Evolutionary conservation across 2,113 vertebrate genomes (phyloP), one percentile per base, ranked within the genome.

Genomic region (Rynchops niger): DNA sequence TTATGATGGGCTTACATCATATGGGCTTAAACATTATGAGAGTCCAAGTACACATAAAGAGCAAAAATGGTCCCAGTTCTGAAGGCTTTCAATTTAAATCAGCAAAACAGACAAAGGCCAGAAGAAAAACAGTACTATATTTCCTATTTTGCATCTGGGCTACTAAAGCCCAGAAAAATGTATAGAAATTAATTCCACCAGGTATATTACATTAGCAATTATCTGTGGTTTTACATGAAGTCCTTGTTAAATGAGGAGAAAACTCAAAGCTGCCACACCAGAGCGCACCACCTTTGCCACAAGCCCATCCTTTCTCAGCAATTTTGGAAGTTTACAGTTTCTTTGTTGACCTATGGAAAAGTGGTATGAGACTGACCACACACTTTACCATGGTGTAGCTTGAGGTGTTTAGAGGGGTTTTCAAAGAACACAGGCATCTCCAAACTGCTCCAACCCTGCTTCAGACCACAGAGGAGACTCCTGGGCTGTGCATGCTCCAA

Each of bases 251-350:
- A 94, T 53, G 38, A 86, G 32, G 9, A 49, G 23, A 93, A 82
- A 92, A 84, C 9, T 62, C 81, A 66, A 79, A 43, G 26, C 53
- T 66, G 18, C 29, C 26, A 12, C 25, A 45, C 5, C 30, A 53
- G 8, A 78, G 26, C 1, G 0, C 18, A 15, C 11, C 2, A 1
- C 29, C 2, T 0, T 26, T 88, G 38, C 38, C 3, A 1, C 1
- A 0, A 81, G 29, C 38, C 32, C 10, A 10, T 38, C 11, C 45
- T 74, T 77, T 40, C 76, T 66, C 45, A 81, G 45, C 32, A 76
- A 6, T 70, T 80, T 73, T 56, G 67, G 58, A 79, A 88, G 42
- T 42, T 70, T 53, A 43, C 13, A 20, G 27, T 76, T 90, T 90
- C 32, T 77, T 61, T 82, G 11, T 45, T 40, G 34, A 80, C 20